Conservation (phyloP, 2,888 invertebrate genomes). For the Deroplatys truncata region DNA sequence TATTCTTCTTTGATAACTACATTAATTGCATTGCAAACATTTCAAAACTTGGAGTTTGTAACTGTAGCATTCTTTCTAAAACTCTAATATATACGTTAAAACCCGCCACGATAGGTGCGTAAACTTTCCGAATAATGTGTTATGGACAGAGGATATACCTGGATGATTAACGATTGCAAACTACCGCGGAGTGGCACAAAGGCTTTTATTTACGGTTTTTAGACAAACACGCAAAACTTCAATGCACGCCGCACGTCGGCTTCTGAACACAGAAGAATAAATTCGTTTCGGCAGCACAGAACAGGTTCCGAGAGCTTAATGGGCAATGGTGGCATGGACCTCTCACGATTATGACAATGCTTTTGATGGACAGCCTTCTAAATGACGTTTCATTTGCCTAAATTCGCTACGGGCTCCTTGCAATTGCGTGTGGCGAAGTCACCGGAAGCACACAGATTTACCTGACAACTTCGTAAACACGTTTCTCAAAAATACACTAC, state of each 20-base stretch:
- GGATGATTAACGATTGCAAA: background rate
- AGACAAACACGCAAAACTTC: background rate
- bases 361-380: background rate
- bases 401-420: background rate
- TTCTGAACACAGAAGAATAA: background rate
- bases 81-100: too few relatives aligned
- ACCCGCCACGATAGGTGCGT: background rate
- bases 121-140: background rate
- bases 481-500: background rate
- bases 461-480: background rate
- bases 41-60: too few relatives aligned
- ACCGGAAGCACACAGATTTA: background rate
- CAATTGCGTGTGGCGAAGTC: background rate
- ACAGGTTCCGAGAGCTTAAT: background rate
- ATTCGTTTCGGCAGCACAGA: background rate
- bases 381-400: background rate
- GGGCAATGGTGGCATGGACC: background rate
- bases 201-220: background rate
- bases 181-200: background rate
- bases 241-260: background rate
- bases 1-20: too few relatives aligned
- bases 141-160: background rate
- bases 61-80: too few relatives aligned
- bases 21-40: too few relatives aligned
- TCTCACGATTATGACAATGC: background rate